These are phyloP conservation scores for Virgularia gustaviana DNA, from an alignment of 92 coral and sea anemone genomes.

Conservation along the genomic window DNA sequence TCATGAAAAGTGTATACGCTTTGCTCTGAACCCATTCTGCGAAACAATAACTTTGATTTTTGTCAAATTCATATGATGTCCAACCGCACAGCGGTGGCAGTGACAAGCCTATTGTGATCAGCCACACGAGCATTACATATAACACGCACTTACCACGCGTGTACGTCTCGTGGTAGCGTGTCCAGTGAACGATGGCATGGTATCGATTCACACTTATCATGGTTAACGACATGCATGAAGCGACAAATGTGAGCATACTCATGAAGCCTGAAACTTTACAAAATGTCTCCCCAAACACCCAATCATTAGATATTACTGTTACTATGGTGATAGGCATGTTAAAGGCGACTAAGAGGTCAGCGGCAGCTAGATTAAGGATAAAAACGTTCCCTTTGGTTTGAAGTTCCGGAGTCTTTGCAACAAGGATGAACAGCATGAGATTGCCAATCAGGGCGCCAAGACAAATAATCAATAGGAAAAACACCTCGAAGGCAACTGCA, in stretches of 20 bases:
- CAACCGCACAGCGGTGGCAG: constrained; percentile 83
- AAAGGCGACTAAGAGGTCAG: constrained; percentile 73
- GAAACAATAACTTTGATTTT: constrained; percentile 80
- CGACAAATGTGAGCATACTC: constrained; percentile 74
- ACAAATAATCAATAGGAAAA: constrained; percentile 26
- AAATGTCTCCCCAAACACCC: constrained; percentile 60
- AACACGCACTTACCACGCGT: constrained; percentile 34
- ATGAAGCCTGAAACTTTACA: constrained; percentile 67
- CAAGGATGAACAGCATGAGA: constrained; percentile 55
- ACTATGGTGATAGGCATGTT: constrained; percentile 85
- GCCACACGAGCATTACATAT: constrained; percentile 58
- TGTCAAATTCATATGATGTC: constrained; percentile 62
- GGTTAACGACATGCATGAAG: constrained; percentile 74
- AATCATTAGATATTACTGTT: constrained; percentile 50
- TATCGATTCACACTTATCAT: constrained; percentile 84
- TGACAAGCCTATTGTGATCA: constrained; percentile 54
- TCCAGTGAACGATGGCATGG: constrained; percentile 78
- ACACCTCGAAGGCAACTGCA: constrained; percentile 22
- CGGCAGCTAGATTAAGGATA: constrained; percentile 79
- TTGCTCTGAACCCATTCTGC: constrained; percentile 67
- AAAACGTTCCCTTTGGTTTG: constrained; percentile 65
- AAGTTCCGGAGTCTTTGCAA: constrained; percentile 46
- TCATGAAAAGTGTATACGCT: constrained; percentile 78
- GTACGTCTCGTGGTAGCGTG: constrained; percentile 51
- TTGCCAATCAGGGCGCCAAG: constrained; percentile 61